Percentiles rank a stretch among this genome's conserved stretches.
Conservation (phyloP, 2,888 invertebrate species). For the Sesamia inferens region DNA sequence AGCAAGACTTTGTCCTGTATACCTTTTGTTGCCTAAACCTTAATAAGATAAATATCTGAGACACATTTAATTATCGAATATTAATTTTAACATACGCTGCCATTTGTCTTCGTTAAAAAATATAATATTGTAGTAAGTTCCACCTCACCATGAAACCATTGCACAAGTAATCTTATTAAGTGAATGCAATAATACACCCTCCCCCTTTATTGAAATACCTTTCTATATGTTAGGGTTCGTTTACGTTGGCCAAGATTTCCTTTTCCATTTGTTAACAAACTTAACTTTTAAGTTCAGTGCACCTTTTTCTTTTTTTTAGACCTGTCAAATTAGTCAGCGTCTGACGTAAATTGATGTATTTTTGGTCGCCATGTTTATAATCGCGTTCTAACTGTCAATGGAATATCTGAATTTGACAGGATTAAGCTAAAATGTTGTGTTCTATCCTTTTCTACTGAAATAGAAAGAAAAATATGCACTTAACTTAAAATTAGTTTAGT, state of each 20-base stretch:
- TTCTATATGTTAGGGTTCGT: constrained; percentile 33
- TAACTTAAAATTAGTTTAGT: no score
- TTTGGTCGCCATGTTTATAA: no score
- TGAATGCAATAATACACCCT: constrained; percentile 55
- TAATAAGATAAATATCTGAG: background rate
- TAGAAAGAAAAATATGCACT: no score
- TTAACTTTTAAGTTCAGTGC: no score
- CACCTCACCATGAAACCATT: constrained; percentile 28
- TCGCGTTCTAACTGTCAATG: no score
- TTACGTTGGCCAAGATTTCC: background rate
- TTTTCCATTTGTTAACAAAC: no score
- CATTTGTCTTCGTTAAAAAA: constrained; percentile 35
- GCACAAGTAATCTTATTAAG: constrained; percentile 57
- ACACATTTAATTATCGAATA: background rate
- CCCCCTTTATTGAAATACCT: constrained; percentile 45
- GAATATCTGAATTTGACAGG: no score
- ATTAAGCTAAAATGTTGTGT: no score
- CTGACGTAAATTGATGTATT: no score
- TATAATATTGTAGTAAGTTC: constrained; percentile 10
- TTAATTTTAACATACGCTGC: constrained; percentile 11
- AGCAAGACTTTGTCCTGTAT: background rate
- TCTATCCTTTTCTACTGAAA: no score
- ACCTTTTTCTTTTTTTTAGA: no score
- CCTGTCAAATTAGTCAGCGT: no score
- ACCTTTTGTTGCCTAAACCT: background rate